Conservation (phyloP, 1,140 invertebrate genomes). For the Dinoponera quadriceps region DNA sequence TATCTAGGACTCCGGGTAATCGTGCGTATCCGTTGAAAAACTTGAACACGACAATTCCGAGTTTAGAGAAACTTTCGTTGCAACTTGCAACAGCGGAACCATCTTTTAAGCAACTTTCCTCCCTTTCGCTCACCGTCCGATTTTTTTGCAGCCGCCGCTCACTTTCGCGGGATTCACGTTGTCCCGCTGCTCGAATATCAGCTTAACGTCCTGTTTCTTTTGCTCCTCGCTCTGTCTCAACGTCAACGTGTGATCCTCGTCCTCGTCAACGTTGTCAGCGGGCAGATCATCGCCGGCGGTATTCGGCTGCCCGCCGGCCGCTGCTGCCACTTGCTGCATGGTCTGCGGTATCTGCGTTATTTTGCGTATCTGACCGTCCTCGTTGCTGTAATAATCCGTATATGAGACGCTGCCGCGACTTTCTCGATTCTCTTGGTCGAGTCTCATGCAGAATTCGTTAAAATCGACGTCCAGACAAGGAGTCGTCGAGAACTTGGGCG, state of each 20-base stretch:
- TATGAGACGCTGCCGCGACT: slow-evolving; percentile 84
- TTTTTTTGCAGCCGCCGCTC: slow-evolving; percentile 81
- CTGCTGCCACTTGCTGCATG: slow-evolving; percentile 59
- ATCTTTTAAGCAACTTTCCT: not conserved
- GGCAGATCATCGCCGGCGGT: slow-evolving; percentile 66
- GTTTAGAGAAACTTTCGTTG: too few relatives aligned
- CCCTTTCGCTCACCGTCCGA: slow-evolving; percentile 78
- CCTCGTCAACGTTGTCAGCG: slow-evolving; percentile 80
- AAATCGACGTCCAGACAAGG: slow-evolving; percentile 87
- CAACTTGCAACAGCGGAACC: too few relatives aligned
- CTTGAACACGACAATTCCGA: too few relatives aligned
- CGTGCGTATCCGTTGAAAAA: too few relatives aligned
- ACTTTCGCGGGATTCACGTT: slow-evolving; percentile 66
- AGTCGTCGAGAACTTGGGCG: slow-evolving; percentile 86
- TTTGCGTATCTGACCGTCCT: slow-evolving; percentile 83
- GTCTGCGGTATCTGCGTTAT: slow-evolving; percentile 50
- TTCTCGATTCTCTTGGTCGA: slow-evolving; percentile 86
- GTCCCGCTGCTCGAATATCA: slow-evolving; percentile 82
- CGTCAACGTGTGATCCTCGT: slow-evolving; percentile 83
- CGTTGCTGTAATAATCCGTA: slow-evolving; percentile 85
- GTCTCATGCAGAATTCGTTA: slow-evolving; percentile 86
- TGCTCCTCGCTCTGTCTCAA: slow-evolving; percentile 82
- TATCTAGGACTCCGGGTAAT: too few relatives aligned
- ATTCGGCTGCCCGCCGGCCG: slow-evolving; percentile 40
- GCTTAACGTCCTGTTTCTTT: slow-evolving; percentile 83